Percentiles rank a stretch among this genome's conserved stretches.
phyloP scores from a whole-genome alignment of 2,113 vertebrate genomes.

The Corythaeola cristata region DNA sequence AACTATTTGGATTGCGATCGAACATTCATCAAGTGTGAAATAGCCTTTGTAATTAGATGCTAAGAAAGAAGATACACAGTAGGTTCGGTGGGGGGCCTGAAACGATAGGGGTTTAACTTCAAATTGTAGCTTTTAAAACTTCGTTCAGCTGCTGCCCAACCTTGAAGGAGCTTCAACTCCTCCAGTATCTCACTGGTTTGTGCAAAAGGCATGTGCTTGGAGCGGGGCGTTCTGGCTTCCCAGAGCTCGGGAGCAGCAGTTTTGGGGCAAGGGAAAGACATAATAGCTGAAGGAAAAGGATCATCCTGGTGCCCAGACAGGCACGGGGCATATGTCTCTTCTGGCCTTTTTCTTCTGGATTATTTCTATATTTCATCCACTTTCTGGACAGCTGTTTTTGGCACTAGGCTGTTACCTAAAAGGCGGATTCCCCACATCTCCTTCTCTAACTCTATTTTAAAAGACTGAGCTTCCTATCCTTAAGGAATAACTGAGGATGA shows the following conservation, averaged over 20 bases:
- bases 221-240: rapidly evolving
- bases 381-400: not conserved
- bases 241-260: not conserved
- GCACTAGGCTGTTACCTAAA: not conserved
- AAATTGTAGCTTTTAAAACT: not conserved
- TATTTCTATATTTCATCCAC: not conserved
- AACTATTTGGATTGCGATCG: not conserved
- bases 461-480: not conserved
- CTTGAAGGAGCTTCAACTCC: not conserved
- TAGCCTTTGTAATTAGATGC: conserved; percentile 19
- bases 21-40: conserved; percentile 36
- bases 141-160: not conserved
- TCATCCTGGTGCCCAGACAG: not conserved
- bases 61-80: not conserved
- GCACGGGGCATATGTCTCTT: not conserved
- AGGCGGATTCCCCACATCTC: not conserved
- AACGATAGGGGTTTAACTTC: not conserved
- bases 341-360: not conserved
- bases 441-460: not conserved
- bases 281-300: not conserved
- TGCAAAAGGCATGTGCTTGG: not conserved
- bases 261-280: not conserved
- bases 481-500: not conserved
- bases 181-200: not conserved
- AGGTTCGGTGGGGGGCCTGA: not conserved